Base-by-base conservation (phyloP, 2,888 invertebrate genomes). In the Cryptocheilus praepositus region DNA sequence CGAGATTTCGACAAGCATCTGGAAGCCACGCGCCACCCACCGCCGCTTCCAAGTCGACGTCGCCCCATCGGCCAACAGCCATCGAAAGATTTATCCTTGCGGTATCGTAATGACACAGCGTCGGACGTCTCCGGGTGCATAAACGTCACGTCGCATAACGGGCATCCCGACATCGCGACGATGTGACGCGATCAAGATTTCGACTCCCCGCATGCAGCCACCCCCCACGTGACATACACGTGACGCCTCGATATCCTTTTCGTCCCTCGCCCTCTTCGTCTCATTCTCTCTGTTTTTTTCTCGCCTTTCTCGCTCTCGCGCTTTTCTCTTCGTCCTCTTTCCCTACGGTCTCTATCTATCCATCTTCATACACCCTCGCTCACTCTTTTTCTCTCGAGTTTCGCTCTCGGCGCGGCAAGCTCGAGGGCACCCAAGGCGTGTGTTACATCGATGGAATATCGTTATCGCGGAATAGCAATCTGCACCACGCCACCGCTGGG, bases 141-240 rank as follows among this genome's bases (percentile, higher is more conserved):
- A 70, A 76, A 78, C 81, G 82, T 82, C 81, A 81, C 28, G 62
- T 68, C 73, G 70, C 70, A 80, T 80, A 73, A 81, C 69, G 58
- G 51, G 65, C 53, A 44, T 44, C 70, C 54, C 65, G 70, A 79
- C 68, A 51, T 44, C 61, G 58, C 70, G 63, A 62, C 71, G 72
- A 71, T 67, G 64, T 58, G 80, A 77, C 80, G 62, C 73, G 80
- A 81, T 81, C 78, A 80, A 81, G 81, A 81, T 81, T 72, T 77
- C 76, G 71, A 61, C 57, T 63, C 65, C 62, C 57, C 53, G 55
- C 22, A 54, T 28, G 46, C 11, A 28, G 21, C 51, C 28, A 46
- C n/a, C 59, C 51, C 53, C 52, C 49, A 44, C 15, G 55, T 61
- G 57, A 54, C 56, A 49, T 61, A 60, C 80, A 73, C 71, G 67